These are phyloP conservation scores for Pyrgilauda ruficollis DNA, from an alignment of 2,113 vertebrate genomes.

Conservation along the genomic window DNA sequence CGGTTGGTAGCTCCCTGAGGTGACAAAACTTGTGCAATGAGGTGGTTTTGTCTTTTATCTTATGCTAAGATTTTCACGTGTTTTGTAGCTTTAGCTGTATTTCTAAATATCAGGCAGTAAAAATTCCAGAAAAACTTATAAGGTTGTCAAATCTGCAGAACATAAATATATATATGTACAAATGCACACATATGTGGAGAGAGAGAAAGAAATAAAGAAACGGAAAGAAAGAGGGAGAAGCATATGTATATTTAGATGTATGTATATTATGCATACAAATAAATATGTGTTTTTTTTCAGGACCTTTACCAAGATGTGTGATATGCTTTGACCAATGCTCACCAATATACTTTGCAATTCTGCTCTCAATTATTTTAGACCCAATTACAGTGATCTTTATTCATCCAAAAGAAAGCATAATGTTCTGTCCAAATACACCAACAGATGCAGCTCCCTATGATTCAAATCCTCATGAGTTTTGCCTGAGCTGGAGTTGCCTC, in stretches of 20 bases:
- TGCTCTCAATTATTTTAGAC: neutral
- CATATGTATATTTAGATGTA: neutral
- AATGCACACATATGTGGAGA: neutral
- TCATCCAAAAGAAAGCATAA: neutral
- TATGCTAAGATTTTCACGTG: neutral
- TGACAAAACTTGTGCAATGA: neutral
- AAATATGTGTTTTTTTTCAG: neutral
- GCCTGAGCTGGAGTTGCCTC: neutral
- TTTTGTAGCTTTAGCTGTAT: neutral
- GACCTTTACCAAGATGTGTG: neutral
- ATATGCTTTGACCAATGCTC: neutral
- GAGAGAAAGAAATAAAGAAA: neutral
- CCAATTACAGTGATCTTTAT: neutral
- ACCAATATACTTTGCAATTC: neutral
- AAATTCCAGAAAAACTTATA: conserved; percentile 3
- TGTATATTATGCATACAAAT: neutral
- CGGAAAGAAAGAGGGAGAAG: neutral
- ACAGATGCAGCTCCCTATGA: conserved; percentile 5
- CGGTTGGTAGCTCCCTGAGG: neutral
- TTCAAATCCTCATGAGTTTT: conserved; percentile 15
- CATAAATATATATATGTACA: conserved; percentile 26
- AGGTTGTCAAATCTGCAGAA: neutral
- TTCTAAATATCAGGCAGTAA: conserved; percentile 9
- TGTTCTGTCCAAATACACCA: neutral
- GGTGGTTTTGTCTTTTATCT: neutral